Base-by-base conservation (phyloP, 2,797 vertebrate species). In the Notolabrus celidotus region DNA sequence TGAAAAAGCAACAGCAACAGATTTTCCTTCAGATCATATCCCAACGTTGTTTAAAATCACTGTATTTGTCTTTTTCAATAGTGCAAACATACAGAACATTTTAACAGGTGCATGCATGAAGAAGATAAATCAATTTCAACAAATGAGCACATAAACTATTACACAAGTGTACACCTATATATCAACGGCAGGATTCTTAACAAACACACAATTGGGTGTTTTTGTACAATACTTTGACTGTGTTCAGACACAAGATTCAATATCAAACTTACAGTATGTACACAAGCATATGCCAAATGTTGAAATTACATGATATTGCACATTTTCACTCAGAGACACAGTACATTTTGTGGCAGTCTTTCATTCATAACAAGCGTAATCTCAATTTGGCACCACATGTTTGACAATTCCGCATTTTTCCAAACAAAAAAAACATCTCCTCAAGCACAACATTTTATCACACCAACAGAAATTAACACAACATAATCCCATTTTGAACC, bases 91-190 rank as follows among this genome's bases (percentile, higher is more conserved):
- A 88, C 67, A 78, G 46, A 72, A 84, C 77, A 86, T 74, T 80
- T 86, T 1, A 69, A 81, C 61, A 82, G 56, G 62, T 75, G 45
- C 91, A 92, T 92, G 89, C 90, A 82, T 71, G 22, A 81, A 49
- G 50, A 22, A 68, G 82, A 72, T 62, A 41, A 83, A 75, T 64
- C 62, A 39, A 50, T 23, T 19, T 61, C 68, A 54, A 79, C 63
- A 66, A 72, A 67, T 72, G 33, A 67, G 58, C 71, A 87, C 85
- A 71, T 58, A 51, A 49, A 75, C 52, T 4, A 62, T 69, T 51
- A 86, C 59, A 49, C 79, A 60, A 81, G 67, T 70, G 36, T 61
- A 89, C 78, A 42, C 57, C 56, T 66, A 79, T 57, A 51, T 50
- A 74, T 55, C 50, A 50, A 62, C 71, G 74, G 63, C 64, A 74